These are phyloP conservation scores for Athene cunicularia DNA, from an alignment of 2,113 vertebrate species.

Conservation along the genomic window DNA sequence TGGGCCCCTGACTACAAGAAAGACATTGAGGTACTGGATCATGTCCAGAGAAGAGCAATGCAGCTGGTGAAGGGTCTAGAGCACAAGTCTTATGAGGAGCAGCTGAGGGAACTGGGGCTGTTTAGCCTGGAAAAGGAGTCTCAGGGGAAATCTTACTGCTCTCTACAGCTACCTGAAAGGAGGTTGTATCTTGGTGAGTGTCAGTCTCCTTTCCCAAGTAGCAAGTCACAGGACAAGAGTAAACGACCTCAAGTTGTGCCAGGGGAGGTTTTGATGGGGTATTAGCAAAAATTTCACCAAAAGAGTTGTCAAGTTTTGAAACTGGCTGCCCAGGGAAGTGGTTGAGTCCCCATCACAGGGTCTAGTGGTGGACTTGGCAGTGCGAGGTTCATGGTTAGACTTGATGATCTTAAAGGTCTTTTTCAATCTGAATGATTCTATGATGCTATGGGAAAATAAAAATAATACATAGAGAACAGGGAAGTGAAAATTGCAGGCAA, in stretches of 20 bases:
- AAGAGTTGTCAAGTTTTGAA: background rate
- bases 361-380: background rate
- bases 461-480: background rate
- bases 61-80: background rate
- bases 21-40: background rate
- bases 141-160: too few species aligned
- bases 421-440: background rate
- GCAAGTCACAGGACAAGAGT: background rate
- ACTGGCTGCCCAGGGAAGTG: background rate
- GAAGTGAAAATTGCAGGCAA: background rate
- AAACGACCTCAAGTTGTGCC: background rate
- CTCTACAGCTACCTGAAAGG: too few species aligned
- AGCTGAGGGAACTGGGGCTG: too few species aligned
- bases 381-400: background rate
- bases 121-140: background rate
- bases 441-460: background rate
- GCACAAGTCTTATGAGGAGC: background rate
- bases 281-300: background rate
- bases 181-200: too few species aligned
- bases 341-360: background rate
- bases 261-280: background rate
- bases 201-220: background rate
- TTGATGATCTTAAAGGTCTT: background rate
- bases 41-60: background rate
- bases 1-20: background rate